Evolutionary conservation across 2,888 invertebrate genomes (phyloP), one percentile per base, ranked within the genome.

Genomic region (Cybosia mesomella): DNA sequence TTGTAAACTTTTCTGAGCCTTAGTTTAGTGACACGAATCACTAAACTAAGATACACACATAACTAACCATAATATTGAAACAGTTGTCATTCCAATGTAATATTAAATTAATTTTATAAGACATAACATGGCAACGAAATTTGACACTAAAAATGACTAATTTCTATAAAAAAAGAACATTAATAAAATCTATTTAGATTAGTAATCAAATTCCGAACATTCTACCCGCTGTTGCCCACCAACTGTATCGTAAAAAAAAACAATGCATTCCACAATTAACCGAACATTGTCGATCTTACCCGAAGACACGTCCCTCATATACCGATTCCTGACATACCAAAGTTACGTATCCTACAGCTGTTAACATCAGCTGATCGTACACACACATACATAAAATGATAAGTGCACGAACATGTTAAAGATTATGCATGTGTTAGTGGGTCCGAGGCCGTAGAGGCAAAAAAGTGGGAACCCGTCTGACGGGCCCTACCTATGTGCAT

Each of bases 351-450:
- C 72, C 87, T 81, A 88, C 91, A 91, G 90, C 91, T 92, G 91
- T 89, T 85, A 57, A 61, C 81, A 85, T 92, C 92, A 92, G 92
- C 92, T 92, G 92, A 92, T 92, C 85, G 83, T 89, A 71, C 91
- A 83, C 89, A 90, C 85, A 77, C 3, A 53, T 36, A 21, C 15
- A 11, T 18, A 54, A 54, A 22, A n/a, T n/a, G 13, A 36, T 57
- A 66, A 66, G 71, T 67, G 60, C 73, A 80, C 80, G 68, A 74
- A 72, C 70, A 74, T 69, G n/a, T 59, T 43, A 63, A 66, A 84
- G 81, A 28, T 76, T 85, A 85, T 62, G 83, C 78, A 18, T 28
- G 81, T 77, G 74, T 71, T 75, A 58, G 79, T 71, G 72, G 71
- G 76, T 81, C 79, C 78, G 84, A 76, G 82, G 84, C 85, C 83